Conservation (phyloP, 1,140 invertebrate species). For the Oncopodura yosiiana region DNA sequence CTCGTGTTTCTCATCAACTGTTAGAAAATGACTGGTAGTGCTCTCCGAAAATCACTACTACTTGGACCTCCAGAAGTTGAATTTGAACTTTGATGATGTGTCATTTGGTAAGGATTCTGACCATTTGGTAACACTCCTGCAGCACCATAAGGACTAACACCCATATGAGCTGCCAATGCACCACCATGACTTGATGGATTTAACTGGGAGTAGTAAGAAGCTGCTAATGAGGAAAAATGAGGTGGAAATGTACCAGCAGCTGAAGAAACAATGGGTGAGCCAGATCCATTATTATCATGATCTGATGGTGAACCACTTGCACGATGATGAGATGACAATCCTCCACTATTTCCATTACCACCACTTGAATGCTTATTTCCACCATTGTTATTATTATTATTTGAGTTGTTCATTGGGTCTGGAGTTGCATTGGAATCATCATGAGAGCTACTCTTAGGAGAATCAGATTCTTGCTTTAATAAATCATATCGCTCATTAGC, state of each 20-base stretch:
- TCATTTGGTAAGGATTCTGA: constrained; percentile 33
- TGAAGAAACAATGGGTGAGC: constrained; percentile 21
- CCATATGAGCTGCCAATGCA: constrained; percentile 26
- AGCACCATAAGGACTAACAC: constrained; percentile 28
- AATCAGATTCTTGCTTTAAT: constrained; percentile 34
- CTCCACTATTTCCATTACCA: constrained; percentile 11
- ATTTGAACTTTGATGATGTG: constrained; percentile 24
- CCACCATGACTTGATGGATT: constrained; percentile 15
- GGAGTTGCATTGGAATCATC: constrained; percentile 31
- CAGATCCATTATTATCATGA: constrained; percentile 11
- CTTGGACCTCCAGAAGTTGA: constrained; percentile 18
- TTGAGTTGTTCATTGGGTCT: constrained; percentile 20
- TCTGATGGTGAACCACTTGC: constrained; percentile 23
- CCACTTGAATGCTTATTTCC: background rate
- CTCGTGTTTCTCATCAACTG: no score
- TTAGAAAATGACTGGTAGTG: constrained; percentile 34
- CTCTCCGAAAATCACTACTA: constrained; percentile 27
- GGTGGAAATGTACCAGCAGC: constrained; percentile 24
- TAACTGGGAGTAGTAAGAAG: constrained; percentile 31
- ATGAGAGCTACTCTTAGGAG: constrained; percentile 35
- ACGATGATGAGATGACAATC: constrained; percentile 9
- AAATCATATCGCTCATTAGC: constrained; percentile 34
- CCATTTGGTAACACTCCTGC: constrained; percentile 27
- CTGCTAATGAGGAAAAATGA: constrained; percentile 29
- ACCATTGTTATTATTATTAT: background rate